Evolutionary conservation across 2,888 invertebrate genomes (phyloP).

Genomic region (Leucophenga montana): DNA sequence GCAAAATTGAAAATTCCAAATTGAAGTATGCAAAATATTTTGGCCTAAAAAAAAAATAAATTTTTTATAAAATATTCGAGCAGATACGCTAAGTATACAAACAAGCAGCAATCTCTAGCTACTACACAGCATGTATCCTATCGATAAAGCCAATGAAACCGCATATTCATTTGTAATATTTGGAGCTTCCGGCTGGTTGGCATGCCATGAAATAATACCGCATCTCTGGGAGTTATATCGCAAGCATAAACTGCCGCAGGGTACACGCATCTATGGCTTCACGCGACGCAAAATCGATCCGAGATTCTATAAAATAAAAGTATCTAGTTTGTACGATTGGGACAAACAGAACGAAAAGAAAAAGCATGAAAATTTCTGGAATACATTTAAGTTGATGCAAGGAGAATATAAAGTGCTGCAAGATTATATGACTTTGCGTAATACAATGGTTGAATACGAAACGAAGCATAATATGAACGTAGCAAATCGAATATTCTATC

Average conservation of each 20-base stretch:
- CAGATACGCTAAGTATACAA: too few relatives aligned
- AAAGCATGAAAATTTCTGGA: conserved; percentile 54
- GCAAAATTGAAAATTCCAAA: not conserved
- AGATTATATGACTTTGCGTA: conserved; percentile 39
- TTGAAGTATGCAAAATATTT: not conserved
- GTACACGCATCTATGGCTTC: conserved; percentile 47
- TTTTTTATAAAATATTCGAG: too few relatives aligned
- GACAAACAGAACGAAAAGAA: conserved; percentile 41
- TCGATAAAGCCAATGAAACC: conserved; percentile 48
- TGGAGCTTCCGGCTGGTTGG: conserved; percentile 50
- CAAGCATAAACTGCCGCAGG: conserved; percentile 50
- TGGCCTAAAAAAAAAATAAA: too few relatives aligned
- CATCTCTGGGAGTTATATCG: conserved; percentile 54
- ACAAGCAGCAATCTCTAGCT: not conserved
- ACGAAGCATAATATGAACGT: conserved; percentile 36
- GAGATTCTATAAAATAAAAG: conserved; percentile 41
- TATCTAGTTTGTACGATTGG: conserved; percentile 49
- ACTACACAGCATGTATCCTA: conserved; percentile 38
- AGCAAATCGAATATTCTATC: conserved; percentile 55
- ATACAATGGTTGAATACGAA: conserved; percentile 47
- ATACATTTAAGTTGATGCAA: conserved; percentile 42
- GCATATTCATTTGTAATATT: conserved; percentile 53
- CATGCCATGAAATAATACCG: conserved; percentile 47
- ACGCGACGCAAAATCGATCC: conserved; percentile 44
- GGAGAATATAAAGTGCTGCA: conserved; percentile 44